These are phyloP conservation scores for Automeris io DNA, from an alignment of 2,888 invertebrate species.

Conservation along the genomic window DNA sequence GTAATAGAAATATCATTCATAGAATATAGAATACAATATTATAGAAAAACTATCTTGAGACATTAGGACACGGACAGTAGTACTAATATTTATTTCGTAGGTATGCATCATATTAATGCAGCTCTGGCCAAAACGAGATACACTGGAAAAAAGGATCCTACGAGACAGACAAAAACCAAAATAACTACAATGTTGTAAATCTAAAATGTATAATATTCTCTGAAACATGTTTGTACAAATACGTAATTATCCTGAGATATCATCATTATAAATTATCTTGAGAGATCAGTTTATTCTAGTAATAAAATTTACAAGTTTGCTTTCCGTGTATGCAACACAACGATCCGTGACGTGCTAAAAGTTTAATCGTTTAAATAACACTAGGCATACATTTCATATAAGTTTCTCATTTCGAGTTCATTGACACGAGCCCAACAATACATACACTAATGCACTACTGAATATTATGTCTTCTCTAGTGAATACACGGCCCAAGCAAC, in stretches of 20 bases:
- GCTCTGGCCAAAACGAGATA: constrained; percentile 57
- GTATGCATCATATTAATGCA: constrained; percentile 60
- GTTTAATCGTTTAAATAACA: constrained; percentile 59
- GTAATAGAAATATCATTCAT: constrained; percentile 75
- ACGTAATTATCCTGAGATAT: constrained; percentile 67
- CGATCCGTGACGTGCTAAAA: constrained; percentile 48
- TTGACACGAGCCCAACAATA: constrained; percentile 59
- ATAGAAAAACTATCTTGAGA: constrained; percentile 73
- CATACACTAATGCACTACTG: constrained; percentile 66
- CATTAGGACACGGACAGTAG: constrained; percentile 70
- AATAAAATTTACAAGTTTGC: constrained; percentile 72
- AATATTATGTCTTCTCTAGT: constrained; percentile 52
- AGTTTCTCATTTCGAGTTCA: constrained; percentile 39
- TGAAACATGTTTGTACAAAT: constrained; percentile 69
- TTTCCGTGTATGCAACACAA: constrained; percentile 60
- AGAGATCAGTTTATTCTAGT: constrained; percentile 75
- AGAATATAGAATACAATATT: constrained; percentile 75
- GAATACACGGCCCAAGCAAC: constrained; percentile 63
- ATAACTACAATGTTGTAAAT: constrained; percentile 57
- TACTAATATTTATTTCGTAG: constrained; percentile 48
- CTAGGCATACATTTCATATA: constrained; percentile 54
- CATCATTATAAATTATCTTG: constrained; percentile 71
- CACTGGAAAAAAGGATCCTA: constrained; percentile 46
- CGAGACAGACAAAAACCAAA: constrained; percentile 56
- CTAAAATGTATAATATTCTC: constrained; percentile 65